These are phyloP conservation scores for Neosalanx taihuensis DNA, from an alignment of 2,797 vertebrate species.

Conservation along the genomic window DNA sequence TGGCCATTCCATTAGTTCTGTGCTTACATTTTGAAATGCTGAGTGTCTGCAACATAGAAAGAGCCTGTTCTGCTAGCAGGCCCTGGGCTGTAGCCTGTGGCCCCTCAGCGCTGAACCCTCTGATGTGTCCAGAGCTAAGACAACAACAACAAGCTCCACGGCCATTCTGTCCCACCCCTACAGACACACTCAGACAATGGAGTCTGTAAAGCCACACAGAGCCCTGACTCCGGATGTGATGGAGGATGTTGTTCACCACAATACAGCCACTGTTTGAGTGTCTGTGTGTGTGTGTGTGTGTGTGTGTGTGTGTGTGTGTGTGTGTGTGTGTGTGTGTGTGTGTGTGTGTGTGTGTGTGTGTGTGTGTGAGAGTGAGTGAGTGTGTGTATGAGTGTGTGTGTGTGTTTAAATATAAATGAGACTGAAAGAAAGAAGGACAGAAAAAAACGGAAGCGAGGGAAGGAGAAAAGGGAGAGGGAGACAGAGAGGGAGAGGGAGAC, in stretches of 20 bases:
- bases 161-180: conserved; percentile 63
- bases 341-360: conserved; percentile 11
- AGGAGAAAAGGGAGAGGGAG: background rate
- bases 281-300: conserved; percentile 29
- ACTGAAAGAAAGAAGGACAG: background rate
- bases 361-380: conserved; percentile 8
- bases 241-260: conserved; percentile 75
- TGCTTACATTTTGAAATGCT: too few relatives aligned
- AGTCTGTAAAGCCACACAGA: conserved; percentile 77
- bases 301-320: conserved; percentile 27
- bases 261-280: conserved; percentile 66
- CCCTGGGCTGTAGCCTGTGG: background rate
- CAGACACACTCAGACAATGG: conserved; percentile 73
- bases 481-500: conserved; percentile 8
- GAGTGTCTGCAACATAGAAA: too few relatives aligned
- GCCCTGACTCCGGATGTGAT: conserved; percentile 77
- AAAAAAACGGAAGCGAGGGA: background rate
- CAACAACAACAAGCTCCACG: conserved; percentile 9
- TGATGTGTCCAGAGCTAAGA: background rate
- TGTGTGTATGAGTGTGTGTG: conserved; percentile 32
- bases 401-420: conserved; percentile 9
- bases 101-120: background rate
- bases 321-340: conserved; percentile 31
- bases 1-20: too few relatives aligned
- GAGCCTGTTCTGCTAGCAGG: background rate